A percentile compares a stretch with the other conserved stretches of the same genome.
phyloP scores from a whole-genome alignment of 1,140 invertebrate species.

The Ceratina japonica region DNA sequence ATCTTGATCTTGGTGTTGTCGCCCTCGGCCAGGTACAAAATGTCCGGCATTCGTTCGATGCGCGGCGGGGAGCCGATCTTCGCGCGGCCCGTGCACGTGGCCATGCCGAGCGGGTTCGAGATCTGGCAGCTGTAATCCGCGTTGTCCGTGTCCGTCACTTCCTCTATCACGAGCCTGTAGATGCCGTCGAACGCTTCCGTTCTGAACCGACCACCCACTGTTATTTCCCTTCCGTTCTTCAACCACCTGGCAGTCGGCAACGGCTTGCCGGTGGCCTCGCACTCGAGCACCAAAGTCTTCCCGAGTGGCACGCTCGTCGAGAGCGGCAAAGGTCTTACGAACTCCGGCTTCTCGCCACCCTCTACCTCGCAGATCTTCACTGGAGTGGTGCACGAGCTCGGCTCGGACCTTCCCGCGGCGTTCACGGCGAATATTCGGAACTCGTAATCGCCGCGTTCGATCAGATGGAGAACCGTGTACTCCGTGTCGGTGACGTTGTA shows the following conservation, averaged over 20 bases:
- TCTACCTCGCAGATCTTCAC: conserved; percentile 93
- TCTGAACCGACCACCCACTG: conserved; percentile 85
- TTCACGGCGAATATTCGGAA: conserved; percentile 94
- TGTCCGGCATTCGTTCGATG: conserved; percentile 94
- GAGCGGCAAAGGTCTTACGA: conserved; percentile 89
- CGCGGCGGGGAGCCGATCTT: conserved; percentile 95
- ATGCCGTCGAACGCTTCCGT: conserved; percentile 88
- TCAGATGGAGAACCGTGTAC: conserved; percentile 90
- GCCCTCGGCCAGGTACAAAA: conserved; percentile 93
- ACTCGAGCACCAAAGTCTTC: conserved; percentile 91
- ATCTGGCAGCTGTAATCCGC: conserved; percentile 98
- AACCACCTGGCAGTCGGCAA: conserved; percentile 93
- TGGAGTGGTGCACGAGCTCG: conserved; percentile 91
- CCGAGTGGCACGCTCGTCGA: conserved; percentile 90
- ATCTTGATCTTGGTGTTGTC: conserved; percentile 98
- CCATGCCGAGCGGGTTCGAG: conserved; percentile 93
- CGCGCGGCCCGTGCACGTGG: conserved; percentile 90
- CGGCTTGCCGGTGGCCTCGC: conserved; percentile 95
- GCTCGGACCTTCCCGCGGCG: conserved; percentile 90
- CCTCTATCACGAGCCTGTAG: conserved; percentile 92
- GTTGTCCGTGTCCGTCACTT: conserved; percentile 94
- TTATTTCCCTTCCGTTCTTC: conserved; percentile 94
- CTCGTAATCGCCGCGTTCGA: conserved; percentile 93
- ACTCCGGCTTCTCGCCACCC: conserved; percentile 95
- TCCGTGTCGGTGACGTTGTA: conserved; percentile 91